These are phyloP conservation scores for Drosophila anceps DNA, from an alignment of 2,888 invertebrate genomes.

Conservation along the genomic window DNA sequence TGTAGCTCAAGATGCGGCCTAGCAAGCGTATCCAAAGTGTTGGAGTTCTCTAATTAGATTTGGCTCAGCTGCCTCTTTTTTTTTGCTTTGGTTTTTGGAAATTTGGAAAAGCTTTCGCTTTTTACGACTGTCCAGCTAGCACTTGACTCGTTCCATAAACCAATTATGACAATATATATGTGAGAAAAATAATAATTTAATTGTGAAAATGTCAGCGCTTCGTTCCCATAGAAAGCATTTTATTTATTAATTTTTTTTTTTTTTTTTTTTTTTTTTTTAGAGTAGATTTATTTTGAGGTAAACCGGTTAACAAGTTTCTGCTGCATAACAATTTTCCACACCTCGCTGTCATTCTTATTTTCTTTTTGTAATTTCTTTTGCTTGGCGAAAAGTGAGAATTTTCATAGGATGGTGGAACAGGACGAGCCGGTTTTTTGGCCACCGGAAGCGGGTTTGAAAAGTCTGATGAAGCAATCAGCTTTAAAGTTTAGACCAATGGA, in stretches of 20 bases:
- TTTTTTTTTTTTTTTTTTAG: too few species aligned
- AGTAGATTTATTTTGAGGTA: constrained; percentile 13
- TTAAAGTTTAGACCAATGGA: constrained; percentile 49
- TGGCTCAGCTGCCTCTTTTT: constrained; percentile 1
- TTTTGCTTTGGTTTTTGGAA: constrained; percentile 7
- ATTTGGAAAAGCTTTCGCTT: constrained; percentile 68
- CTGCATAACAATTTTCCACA: constrained; percentile 49
- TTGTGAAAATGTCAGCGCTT: constrained; percentile 5
- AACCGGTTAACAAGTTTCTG: constrained; percentile 46
- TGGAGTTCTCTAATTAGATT: constrained; percentile 67
- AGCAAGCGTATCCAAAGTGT: constrained; percentile 64
- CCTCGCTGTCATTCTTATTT: constrained; percentile 43
- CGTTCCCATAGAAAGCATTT: constrained; percentile 22
- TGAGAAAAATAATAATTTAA: constrained; percentile 16
- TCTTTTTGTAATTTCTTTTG: constrained; percentile 34
- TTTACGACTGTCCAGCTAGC: constrained; percentile 45
- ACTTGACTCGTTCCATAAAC: constrained; percentile 37
- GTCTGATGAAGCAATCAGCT: constrained; percentile 46
- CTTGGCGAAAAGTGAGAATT: constrained; percentile 79
- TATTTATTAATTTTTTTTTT: too few species aligned
- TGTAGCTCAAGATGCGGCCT: constrained; percentile 48
- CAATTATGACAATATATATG: constrained; percentile 36
- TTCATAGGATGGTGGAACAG: constrained; percentile 68
- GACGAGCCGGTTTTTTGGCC: constrained; percentile 69
- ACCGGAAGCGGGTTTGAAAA: constrained; percentile 45